Percentiles rank a stretch among this genome's conserved stretches.
Evolutionary conservation across 1,140 invertebrate species (phyloP).

Genomic region (Apis florea): DNA sequence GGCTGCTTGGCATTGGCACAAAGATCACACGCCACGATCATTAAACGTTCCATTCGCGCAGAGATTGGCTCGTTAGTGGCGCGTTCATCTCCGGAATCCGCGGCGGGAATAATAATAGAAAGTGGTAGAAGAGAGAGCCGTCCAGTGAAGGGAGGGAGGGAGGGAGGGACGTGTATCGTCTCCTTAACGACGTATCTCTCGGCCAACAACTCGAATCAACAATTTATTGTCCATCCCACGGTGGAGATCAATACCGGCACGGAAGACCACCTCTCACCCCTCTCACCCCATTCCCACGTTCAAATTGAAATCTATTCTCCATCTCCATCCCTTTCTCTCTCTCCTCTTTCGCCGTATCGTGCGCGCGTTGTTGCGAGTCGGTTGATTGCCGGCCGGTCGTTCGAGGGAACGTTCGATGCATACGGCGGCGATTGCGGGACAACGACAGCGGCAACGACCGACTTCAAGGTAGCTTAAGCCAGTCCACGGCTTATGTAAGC

Average conservation of each 20-base stretch:
- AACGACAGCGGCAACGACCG: conserved; percentile 69
- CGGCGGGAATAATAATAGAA: conserved; percentile 24
- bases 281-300: conserved; percentile 34
- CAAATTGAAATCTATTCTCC: conserved; percentile 43
- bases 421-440: conserved; percentile 49
- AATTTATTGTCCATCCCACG: conserved; percentile 38
- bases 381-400: conserved; percentile 52
- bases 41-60: conserved; percentile 13
- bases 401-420: conserved; percentile 57
- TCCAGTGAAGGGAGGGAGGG: neutral
- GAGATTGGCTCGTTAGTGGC: conserved; percentile 36
- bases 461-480: conserved; percentile 67
- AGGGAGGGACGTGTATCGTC: conserved; percentile 5
- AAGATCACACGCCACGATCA: conserved; percentile 10
- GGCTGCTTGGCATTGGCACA: neutral
- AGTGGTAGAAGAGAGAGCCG: neutral
- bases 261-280: too few relatives aligned
- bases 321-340: too few relatives aligned
- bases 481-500: conserved; percentile 57
- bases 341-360: neutral
- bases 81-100: neutral
- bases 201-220: conserved; percentile 29
- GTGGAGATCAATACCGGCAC: conserved; percentile 2
- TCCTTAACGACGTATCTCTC: conserved; percentile 29
- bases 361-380: conserved; percentile 6